Conservation (phyloP, 2,888 invertebrate genomes). For the Diarsia dahlii region DNA sequence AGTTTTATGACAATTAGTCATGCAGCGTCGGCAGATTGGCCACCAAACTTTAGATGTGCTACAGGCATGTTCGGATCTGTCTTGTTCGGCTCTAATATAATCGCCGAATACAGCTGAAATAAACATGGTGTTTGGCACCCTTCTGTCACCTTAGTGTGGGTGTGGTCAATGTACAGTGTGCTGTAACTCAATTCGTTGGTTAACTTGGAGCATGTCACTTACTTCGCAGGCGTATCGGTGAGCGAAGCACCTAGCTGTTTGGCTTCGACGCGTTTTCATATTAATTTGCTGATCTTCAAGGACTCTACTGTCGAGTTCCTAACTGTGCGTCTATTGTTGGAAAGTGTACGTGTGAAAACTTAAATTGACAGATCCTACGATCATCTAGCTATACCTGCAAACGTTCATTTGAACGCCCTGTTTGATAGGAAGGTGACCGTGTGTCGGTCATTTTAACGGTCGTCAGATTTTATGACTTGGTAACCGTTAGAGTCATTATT, state of each 20-base stretch:
- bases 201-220: background rate
- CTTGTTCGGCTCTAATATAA: background rate
- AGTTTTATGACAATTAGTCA: background rate
- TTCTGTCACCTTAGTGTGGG: background rate
- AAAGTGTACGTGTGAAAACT: background rate
- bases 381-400: background rate
- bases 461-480: background rate
- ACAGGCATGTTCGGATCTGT: background rate
- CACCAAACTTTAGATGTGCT: background rate
- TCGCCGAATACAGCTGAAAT: background rate
- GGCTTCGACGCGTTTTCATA: background rate
- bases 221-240: background rate
- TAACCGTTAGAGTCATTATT: background rate
- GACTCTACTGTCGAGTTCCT: background rate
- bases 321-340: background rate
- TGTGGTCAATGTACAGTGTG: background rate
- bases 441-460: background rate
- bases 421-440: background rate
- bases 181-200: background rate
- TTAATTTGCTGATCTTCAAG: background rate
- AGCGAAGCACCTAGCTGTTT: background rate
- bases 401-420: background rate
- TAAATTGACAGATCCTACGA: background rate
- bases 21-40: background rate
- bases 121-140: background rate